phyloP scores from a whole-genome alignment of 1,140 invertebrate genomes.

The Olivierus martensii region DNA sequence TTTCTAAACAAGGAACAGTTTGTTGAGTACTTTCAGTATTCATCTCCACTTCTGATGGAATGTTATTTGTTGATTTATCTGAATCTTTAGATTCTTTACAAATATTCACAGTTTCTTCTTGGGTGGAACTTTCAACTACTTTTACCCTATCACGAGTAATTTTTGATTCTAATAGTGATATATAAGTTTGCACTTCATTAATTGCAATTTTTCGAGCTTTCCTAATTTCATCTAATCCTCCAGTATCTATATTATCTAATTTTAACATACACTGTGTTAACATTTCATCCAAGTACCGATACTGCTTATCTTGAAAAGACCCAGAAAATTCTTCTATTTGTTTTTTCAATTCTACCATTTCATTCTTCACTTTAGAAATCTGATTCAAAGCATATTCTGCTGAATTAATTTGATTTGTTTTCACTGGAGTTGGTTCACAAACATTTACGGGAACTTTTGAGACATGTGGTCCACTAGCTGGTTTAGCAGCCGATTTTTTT shows the following conservation, averaged over 20 bases:
- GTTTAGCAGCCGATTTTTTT: not conserved
- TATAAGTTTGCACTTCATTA: conserved; percentile 67
- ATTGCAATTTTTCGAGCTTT: conserved; percentile 72
- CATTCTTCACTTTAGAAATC: not conserved
- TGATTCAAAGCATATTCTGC: not conserved
- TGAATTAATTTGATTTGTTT: not conserved
- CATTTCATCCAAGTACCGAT: conserved; percentile 86
- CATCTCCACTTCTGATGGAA: no score
- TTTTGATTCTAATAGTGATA: conserved; percentile 61
- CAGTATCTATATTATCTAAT: conserved; percentile 79
- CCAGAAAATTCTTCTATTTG: conserved; percentile 55
- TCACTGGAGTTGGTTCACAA: no score
- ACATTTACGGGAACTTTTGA: no score
- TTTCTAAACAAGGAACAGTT: no score
- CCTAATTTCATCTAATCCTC: conserved; percentile 74
- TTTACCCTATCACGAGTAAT: conserved; percentile 16
- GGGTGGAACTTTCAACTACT: no score
- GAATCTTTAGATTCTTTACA: no score
- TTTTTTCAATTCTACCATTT: conserved; percentile 28
- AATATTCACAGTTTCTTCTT: no score
- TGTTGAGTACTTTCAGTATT: no score
- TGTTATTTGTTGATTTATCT: no score
- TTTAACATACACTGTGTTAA: conserved; percentile 78
- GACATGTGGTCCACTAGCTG: not conserved
- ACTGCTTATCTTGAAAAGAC: conserved; percentile 58